phyloP scores from a whole-genome alignment of 2,797 vertebrate genomes.

The Epinephelus awoara region DNA sequence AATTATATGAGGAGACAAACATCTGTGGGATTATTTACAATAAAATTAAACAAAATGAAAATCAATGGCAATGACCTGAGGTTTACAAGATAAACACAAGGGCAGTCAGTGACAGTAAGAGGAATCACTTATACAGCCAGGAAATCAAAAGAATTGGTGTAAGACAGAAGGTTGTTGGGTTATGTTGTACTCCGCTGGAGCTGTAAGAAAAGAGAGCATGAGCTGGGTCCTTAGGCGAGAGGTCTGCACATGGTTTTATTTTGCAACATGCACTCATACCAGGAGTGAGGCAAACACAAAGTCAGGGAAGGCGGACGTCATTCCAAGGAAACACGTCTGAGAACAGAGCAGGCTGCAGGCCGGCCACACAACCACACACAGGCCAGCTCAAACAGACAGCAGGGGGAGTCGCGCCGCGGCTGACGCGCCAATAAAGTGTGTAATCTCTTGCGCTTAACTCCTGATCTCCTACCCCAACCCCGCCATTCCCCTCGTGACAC shows the following conservation, averaged over 20 bases:
- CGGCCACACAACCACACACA: slow-evolving; percentile 49
- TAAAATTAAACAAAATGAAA: slow-evolving; percentile 23
- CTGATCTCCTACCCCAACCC: slow-evolving; percentile 5
- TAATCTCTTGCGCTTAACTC: slow-evolving; percentile 16
- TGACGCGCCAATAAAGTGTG: slow-evolving; percentile 41
- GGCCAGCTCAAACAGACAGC: slow-evolving; percentile 62
- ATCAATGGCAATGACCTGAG: slow-evolving; percentile 34
- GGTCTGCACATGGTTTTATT: slow-evolving; percentile 69
- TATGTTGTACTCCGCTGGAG: slow-evolving; percentile 63
- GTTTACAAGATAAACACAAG: slow-evolving; percentile 23
- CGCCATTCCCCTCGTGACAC: not conserved
- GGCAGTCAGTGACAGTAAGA: slow-evolving; percentile 35
- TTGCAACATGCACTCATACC: slow-evolving; percentile 77
- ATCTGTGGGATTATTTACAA: slow-evolving; percentile 9
- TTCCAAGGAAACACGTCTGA: slow-evolving; percentile 59
- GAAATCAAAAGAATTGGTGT: slow-evolving; percentile 31
- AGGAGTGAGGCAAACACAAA: slow-evolving; percentile 61
- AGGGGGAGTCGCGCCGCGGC: slow-evolving; percentile 63
- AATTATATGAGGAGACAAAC: slow-evolving; percentile 5
- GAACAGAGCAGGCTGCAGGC: slow-evolving; percentile 63
- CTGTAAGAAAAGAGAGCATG: slow-evolving; percentile 78
- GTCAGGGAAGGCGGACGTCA: slow-evolving; percentile 51
- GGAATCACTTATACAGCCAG: slow-evolving; percentile 37
- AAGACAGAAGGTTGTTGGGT: slow-evolving; percentile 40
- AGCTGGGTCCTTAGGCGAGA: slow-evolving; percentile 82